Evolutionary conservation across 1,140 invertebrate genomes (phyloP).

Genomic region (Aradophagus sp.): DNA sequence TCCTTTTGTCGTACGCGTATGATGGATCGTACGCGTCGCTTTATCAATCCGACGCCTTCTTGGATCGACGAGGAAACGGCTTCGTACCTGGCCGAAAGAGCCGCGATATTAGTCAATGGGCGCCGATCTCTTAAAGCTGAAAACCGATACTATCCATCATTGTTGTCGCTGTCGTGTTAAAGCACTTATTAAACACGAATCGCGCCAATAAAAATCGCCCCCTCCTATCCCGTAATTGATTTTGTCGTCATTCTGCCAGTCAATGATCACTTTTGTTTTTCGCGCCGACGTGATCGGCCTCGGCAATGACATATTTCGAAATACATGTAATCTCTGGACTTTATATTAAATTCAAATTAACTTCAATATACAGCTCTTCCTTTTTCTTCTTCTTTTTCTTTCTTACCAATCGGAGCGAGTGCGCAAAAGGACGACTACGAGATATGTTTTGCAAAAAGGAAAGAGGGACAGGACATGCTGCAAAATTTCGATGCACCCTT

Average conservation of each 20-base stretch:
- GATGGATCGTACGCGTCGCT: slow-evolving; percentile 65
- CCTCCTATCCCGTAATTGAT: slow-evolving; percentile 29
- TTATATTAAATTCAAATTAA: too few species aligned
- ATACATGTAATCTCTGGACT: too few species aligned
- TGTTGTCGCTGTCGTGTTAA: slow-evolving; percentile 43
- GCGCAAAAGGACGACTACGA: too few species aligned
- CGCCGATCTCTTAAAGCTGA: slow-evolving; percentile 43
- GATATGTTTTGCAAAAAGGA: too few species aligned
- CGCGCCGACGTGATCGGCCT: not conserved
- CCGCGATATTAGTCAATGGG: slow-evolving; percentile 66
- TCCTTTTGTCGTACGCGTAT: slow-evolving; percentile 55
- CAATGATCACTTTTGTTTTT: slow-evolving; percentile 10
- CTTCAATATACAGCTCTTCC: too few species aligned
- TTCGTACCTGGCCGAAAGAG: slow-evolving; percentile 41
- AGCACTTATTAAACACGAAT: slow-evolving; percentile 49
- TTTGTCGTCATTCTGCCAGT: slow-evolving; percentile 27
- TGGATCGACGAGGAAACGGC: slow-evolving; percentile 60
- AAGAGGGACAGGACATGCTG: too few species aligned
- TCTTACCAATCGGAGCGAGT: too few species aligned
- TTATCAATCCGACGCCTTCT: slow-evolving; percentile 66
- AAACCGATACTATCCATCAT: slow-evolving; percentile 54
- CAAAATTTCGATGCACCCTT: too few species aligned
- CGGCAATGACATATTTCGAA: too few species aligned
- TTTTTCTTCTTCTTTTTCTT: too few species aligned
- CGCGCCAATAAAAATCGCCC: slow-evolving; percentile 32